Evolutionary conservation across 2,797 vertebrate genomes (phyloP).

Genomic region (Hydrocynus forskahlii): DNA sequence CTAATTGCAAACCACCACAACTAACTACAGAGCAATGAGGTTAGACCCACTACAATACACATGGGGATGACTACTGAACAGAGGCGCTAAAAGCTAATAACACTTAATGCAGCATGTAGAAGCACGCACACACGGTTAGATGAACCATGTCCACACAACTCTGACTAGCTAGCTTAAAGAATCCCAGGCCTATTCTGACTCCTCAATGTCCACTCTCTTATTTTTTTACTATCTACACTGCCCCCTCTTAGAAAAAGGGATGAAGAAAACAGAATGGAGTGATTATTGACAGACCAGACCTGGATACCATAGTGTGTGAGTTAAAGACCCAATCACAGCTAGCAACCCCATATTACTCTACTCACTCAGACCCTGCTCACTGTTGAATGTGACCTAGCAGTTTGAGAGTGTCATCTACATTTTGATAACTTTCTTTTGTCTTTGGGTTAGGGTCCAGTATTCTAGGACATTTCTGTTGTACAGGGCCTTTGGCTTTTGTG

Average conservation of each 20-base stretch:
- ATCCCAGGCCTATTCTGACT: neutral
- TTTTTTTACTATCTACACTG: neutral
- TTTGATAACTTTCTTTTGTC: slow-evolving; percentile 10
- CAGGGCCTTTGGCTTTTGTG: too few species aligned
- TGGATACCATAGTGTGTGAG: slow-evolving; percentile 3
- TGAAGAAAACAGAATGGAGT: slow-evolving; percentile 17
- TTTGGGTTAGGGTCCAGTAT: too few species aligned
- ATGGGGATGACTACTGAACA: slow-evolving; percentile 12
- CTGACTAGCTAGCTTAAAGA: neutral
- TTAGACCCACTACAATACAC: slow-evolving; percentile 22
- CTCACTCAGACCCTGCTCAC: slow-evolving; percentile 73
- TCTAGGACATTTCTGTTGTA: too few species aligned
- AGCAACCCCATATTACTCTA: slow-evolving; percentile 53
- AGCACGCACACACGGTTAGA: neutral
- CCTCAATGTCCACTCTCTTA: neutral
- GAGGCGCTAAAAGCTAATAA: slow-evolving; percentile 31
- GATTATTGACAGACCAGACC: slow-evolving; percentile 33
- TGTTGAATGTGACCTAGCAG: slow-evolving; percentile 75
- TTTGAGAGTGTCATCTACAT: slow-evolving; percentile 70
- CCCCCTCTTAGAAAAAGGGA: neutral
- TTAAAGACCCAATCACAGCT: slow-evolving; percentile 30
- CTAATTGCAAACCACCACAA: slow-evolving; percentile 25
- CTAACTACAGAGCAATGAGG: slow-evolving; percentile 32
- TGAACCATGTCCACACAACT: neutral
- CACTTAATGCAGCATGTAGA: slow-evolving; percentile 2